Base-by-base conservation (phyloP, 2,888 invertebrate species). In the Netelia fuscicornis region DNA sequence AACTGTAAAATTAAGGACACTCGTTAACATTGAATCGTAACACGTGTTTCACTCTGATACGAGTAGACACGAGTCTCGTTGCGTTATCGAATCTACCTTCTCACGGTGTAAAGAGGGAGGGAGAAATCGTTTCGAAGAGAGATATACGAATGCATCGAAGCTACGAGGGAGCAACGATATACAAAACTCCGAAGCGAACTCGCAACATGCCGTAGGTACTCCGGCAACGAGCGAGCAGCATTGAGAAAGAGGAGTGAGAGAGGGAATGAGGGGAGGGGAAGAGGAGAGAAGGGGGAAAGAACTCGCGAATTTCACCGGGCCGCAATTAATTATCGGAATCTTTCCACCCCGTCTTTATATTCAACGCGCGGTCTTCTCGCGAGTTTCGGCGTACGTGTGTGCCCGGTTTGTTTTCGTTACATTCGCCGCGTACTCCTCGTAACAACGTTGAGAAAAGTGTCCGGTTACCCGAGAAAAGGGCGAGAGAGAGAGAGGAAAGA, bases 401-500 rank as follows among this genome's bases (percentile, higher is more conserved):
- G 54, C 44, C 48, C 17, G 30, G 76, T 77, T 44, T 70, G 54
- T 85, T 56, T 65, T 76, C 71, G 75, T 48, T 70, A 74, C 65
- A 77, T 75, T 77, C 48, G 54, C 70, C 68, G 44, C 75, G 52
- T 30, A 30, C 30, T 30, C 62, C 68, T 60, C 62, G 76, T 70
- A 62, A 76, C 44, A 74, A 70, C 80, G 85, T 86, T 79, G 81
- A 64, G 83, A 86, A 91, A 91, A 91, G 92, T 91, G 90, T 92
- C 92, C 90, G 91, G 87, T 92, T 92, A 91, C 89, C 81, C 89
- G 65, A 30, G 30, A 30, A 42, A 62, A 58, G 72, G 75, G 67
- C 65, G 5, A 17, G 17, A 17, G 30, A 30, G 30, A 30, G 30
- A 67, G 30, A 60, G 76, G 17, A 71, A 13, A 77, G 70, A 60